phyloP scores from a whole-genome alignment of 2,113 vertebrate species.

The Hippocampus zosterae region DNA sequence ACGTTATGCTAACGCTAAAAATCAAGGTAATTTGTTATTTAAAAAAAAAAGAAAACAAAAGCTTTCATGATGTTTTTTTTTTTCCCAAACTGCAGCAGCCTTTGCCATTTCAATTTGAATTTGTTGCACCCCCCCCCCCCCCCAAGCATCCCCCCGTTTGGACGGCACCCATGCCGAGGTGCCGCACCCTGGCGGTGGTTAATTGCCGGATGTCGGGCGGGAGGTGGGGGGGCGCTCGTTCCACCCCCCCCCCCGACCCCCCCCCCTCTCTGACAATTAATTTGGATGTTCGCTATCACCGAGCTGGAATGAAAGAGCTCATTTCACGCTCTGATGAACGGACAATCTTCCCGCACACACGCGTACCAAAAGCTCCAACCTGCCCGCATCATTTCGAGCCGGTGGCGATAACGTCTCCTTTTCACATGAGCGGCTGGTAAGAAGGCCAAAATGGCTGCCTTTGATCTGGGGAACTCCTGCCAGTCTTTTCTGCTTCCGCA shows the following conservation, averaged over 20 bases:
- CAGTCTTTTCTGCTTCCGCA: conserved; percentile 6
- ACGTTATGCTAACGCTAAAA: too few species aligned
- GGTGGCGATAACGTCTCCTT: conserved; percentile 19
- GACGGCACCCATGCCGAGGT: neutral
- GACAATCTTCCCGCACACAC: conserved; percentile 32
- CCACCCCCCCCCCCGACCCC: neutral
- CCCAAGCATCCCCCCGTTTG: neutral
- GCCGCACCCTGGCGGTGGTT: conserved; percentile 5
- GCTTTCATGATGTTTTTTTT: too few species aligned
- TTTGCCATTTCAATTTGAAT: too few species aligned
- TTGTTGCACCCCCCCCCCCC: neutral
- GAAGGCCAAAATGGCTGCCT: neutral
- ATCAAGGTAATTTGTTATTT: too few species aligned
- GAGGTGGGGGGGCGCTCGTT: neutral
- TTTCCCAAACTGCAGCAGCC: too few species aligned
- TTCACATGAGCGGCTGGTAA: conserved; percentile 7
- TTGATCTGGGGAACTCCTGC: conserved; percentile 5
- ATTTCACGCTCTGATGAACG: conserved; percentile 65
- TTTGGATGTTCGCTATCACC: conserved; percentile 39
- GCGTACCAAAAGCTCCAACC: conserved; percentile 18
- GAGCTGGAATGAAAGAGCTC: conserved; percentile 61
- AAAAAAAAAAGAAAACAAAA: too few species aligned
- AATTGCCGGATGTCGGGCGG: conserved; percentile 20
- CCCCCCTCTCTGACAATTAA: conserved; percentile 45
- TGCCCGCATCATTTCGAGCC: conserved; percentile 34